These are phyloP conservation scores for Ophonus ardosiacus DNA, from an alignment of 2,888 invertebrate species.

Conservation along the genomic window DNA sequence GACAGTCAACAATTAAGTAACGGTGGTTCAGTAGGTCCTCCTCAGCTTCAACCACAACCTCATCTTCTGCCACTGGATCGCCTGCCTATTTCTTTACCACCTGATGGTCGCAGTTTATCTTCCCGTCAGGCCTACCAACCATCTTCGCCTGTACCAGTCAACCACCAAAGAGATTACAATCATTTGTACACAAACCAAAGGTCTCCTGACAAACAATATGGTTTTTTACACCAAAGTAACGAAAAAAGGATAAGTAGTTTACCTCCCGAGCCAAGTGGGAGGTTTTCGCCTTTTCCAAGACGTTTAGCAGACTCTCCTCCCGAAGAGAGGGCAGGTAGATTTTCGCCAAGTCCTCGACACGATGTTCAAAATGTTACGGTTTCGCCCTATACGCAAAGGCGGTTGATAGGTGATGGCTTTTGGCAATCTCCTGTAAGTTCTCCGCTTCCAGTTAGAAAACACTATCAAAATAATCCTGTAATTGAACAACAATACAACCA, in stretches of 20 bases:
- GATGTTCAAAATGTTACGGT: conserved; percentile 37
- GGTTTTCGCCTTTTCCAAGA: conserved; percentile 71
- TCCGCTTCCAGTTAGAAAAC: conserved; percentile 74
- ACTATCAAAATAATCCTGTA: conserved; percentile 68
- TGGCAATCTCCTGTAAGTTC: conserved; percentile 74
- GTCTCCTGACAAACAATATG: conserved; percentile 65
- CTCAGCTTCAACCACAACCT: conserved; percentile 51
- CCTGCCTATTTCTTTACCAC: conserved; percentile 48
- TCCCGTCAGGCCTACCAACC: conserved; percentile 67
- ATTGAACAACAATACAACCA: conserved; percentile 71
- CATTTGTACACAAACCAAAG: conserved; percentile 70
- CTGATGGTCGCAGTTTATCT: conserved; percentile 51
- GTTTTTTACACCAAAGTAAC: conserved; percentile 66
- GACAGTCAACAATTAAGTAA: conserved; percentile 66
- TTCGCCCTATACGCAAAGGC: conserved; percentile 69
- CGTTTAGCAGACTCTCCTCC: conserved; percentile 62
- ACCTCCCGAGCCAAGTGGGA: conserved; percentile 68
- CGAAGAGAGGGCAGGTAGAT: conserved; percentile 58
- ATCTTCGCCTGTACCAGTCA: conserved; percentile 62
- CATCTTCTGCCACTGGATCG: conserved; percentile 53
- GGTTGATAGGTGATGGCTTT: conserved; percentile 69
- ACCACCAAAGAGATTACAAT: conserved; percentile 69
- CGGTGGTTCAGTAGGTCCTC: conserved; percentile 67
- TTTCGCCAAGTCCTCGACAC: conserved; percentile 66
- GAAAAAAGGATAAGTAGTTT: conserved; percentile 65